Percentiles rank a stretch among this genome's conserved stretches.
phyloP scores from a whole-genome alignment of 2,888 invertebrate genomes.

The Dysmachus trigonus region DNA sequence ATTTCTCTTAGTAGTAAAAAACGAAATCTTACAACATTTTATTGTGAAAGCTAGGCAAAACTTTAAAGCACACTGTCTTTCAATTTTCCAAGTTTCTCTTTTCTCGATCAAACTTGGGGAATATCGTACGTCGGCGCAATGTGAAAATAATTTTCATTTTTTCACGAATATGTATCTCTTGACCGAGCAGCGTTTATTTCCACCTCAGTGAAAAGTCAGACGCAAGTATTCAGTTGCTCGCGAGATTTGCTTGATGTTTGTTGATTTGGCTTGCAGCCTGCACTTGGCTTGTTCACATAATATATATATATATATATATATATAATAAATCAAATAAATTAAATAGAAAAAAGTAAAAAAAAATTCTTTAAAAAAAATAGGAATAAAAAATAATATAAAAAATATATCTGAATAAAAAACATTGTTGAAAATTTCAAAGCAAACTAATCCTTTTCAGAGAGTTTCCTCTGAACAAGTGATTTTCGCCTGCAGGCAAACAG shows the following conservation, averaged over 20 bases:
- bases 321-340: neutral
- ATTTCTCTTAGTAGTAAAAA: neutral
- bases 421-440: neutral
- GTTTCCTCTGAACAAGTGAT: neutral
- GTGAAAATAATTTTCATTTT: neutral
- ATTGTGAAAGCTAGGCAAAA: neutral
- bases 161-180: conserved; percentile 11
- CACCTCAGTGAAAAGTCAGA: conserved; percentile 46
- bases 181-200: neutral
- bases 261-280: conserved; percentile 37
- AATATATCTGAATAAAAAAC: neutral
- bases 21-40: neutral
- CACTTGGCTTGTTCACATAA: neutral
- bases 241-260: conserved; percentile 47
- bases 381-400: neutral
- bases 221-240: conserved; percentile 46
- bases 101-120: neutral
- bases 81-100: neutral
- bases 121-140: neutral
- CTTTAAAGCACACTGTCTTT: neutral
- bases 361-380: neutral
- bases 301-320: neutral
- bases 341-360: neutral
- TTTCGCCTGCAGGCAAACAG: neutral
- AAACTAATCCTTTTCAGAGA: neutral